These are phyloP conservation scores for Ceratina japonica DNA, from an alignment of 1,140 invertebrate species.

Conservation along the genomic window DNA sequence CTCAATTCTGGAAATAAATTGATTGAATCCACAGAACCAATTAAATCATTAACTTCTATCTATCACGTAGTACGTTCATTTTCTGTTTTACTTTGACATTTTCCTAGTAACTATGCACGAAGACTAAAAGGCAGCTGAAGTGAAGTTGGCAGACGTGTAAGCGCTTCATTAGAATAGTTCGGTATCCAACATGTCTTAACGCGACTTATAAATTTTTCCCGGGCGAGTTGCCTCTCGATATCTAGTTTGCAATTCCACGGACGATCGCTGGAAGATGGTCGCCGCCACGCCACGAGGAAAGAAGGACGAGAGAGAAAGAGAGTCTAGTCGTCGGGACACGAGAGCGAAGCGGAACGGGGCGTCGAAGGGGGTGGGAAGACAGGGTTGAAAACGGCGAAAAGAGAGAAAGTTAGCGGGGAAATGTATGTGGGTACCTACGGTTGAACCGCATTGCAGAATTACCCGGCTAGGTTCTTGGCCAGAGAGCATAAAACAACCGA, in stretches of 20 bases:
- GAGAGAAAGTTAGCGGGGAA: slow-evolving; percentile 38
- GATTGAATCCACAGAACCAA: too few species aligned
- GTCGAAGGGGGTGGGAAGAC: not conserved
- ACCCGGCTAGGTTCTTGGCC: slow-evolving; percentile 72
- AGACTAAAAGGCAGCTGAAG: too few species aligned
- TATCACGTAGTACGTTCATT: too few species aligned
- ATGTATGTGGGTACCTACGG: slow-evolving; percentile 51
- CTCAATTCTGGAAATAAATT: too few species aligned
- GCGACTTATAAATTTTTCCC: slow-evolving; percentile 40
- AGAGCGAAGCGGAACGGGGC: slow-evolving; percentile 30
- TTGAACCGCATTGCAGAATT: slow-evolving; percentile 78
- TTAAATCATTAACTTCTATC: too few species aligned
- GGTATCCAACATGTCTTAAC: slow-evolving; percentile 23
- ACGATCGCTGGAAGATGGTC: slow-evolving; percentile 31
- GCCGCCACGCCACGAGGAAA: slow-evolving; percentile 16
- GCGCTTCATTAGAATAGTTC: slow-evolving; percentile 5
- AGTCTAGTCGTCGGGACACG: slow-evolving; percentile 16
- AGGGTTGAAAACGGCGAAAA: slow-evolving; percentile 29
- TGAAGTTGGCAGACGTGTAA: not conserved
- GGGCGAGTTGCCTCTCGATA: slow-evolving; percentile 23
- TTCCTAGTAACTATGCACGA: too few species aligned
- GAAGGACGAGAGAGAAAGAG: slow-evolving; percentile 17
- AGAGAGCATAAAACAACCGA: slow-evolving; percentile 75
- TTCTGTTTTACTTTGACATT: too few species aligned
- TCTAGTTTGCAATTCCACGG: slow-evolving; percentile 45